These are phyloP conservation scores for Malurus elegans DNA, from an alignment of 2,113 vertebrate species.

Conservation along the genomic window DNA sequence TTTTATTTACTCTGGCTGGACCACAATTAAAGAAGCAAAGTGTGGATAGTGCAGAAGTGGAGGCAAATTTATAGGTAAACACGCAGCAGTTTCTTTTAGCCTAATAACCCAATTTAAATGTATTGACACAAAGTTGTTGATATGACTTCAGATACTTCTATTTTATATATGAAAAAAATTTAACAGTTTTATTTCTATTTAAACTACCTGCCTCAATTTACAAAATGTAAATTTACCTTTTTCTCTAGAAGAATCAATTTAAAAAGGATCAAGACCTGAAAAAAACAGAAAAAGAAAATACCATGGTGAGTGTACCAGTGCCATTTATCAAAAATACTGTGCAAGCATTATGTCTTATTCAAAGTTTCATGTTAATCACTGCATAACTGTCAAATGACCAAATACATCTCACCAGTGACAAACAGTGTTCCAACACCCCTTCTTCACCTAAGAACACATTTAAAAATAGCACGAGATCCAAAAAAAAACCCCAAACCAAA, in stretches of 20 bases:
- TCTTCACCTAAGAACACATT: background rate
- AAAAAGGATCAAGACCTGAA: slow-evolving; percentile 92
- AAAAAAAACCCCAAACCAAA: background rate
- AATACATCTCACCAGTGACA: background rate
- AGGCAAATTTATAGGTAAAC: background rate
- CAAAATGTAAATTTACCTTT: slow-evolving; percentile 78
- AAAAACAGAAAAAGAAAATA: slow-evolving; percentile 3
- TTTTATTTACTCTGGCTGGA: background rate
- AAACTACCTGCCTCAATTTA: background rate
- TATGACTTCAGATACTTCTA: background rate
- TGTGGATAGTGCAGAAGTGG: background rate
- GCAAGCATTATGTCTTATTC: background rate
- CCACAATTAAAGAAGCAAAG: background rate
- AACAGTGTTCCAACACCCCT: background rate
- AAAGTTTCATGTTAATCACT: background rate
- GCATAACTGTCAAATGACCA: background rate
- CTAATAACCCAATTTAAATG: background rate
- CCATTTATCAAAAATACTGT: background rate
- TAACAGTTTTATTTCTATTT: background rate
- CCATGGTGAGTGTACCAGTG: background rate
- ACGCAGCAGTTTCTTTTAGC: background rate
- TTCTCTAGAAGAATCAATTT: slow-evolving; percentile 97
- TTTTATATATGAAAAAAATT: background rate
- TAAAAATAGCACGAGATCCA: background rate
- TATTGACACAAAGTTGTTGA: background rate